Percentiles rank a stretch among this genome's conserved stretches.
phyloP scores from a whole-genome alignment of 2,113 vertebrate species.

The Quiscalus mexicanus region DNA sequence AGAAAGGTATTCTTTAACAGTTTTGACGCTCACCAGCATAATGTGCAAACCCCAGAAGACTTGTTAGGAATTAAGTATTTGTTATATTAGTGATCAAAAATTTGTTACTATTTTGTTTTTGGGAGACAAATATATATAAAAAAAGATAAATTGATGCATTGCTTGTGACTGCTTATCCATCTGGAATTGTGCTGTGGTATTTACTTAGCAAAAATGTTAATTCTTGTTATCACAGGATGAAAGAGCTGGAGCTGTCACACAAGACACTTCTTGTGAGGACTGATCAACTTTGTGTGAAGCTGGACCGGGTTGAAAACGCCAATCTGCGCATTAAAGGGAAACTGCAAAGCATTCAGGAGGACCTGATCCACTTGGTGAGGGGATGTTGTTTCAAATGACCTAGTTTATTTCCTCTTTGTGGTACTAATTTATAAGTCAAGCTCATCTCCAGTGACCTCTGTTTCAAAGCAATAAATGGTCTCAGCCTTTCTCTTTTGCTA shows the following conservation, averaged over 20 bases:
- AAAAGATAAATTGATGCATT: background rate
- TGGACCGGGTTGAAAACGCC: slow-evolving; percentile 17
- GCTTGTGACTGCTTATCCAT: background rate
- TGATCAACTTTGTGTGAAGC: slow-evolving; percentile 28
- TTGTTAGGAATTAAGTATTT: background rate
- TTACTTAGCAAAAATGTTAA: background rate
- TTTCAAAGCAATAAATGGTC: background rate
- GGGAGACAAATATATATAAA: background rate
- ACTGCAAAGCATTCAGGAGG: slow-evolving; percentile 68
- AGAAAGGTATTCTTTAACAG: background rate
- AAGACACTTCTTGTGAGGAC: slow-evolving; percentile 55
- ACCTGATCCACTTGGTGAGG: slow-evolving; percentile 73
- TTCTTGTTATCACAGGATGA: slow-evolving; percentile 48
- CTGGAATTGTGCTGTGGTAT: background rate
- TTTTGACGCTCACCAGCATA: background rate
- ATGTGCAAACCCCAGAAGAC: background rate
- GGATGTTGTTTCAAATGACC: background rate
- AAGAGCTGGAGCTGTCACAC: slow-evolving; percentile 72
- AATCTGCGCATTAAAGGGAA: slow-evolving; percentile 67
- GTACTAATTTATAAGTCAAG: background rate
- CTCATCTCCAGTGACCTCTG: background rate
- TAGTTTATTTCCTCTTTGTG: background rate
- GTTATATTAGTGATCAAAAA: background rate
- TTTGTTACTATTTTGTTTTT: background rate
- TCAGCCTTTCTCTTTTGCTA: background rate